Evolutionary conservation across 2,113 vertebrate genomes (phyloP).

Genomic region (Eurypyga helias): DNA sequence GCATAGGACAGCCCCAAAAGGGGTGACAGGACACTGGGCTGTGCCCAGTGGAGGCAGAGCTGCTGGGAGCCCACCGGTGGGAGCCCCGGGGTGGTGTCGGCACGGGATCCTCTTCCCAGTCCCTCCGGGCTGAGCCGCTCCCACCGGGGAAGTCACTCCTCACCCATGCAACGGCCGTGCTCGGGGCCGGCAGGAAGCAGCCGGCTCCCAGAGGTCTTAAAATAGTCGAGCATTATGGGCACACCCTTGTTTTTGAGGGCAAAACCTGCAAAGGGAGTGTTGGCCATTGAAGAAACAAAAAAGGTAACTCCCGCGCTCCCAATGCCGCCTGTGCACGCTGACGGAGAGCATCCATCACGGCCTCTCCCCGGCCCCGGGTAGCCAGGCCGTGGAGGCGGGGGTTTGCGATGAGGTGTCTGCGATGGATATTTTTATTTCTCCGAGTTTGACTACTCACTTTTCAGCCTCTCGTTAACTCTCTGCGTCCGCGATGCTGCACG

Average conservation of each 20-base stretch:
- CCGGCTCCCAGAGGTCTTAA: background rate
- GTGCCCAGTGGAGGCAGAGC: background rate
- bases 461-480: background rate
- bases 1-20: rapidly evolving
- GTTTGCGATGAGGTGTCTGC: background rate
- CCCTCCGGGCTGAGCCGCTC: rapidly evolving
- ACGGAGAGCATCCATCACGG: rapidly evolving
- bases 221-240: slow-evolving; percentile 15
- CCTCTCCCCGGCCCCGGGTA: rapidly evolving
- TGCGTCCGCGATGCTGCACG: rapidly evolving
- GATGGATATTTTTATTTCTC: background rate
- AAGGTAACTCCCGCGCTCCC: background rate
- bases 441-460: background rate
- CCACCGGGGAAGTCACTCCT: rapidly evolving
- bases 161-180: background rate
- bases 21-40: background rate
- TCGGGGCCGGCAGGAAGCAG: background rate
- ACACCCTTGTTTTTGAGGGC: slow-evolving; percentile 42
- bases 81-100: rapidly evolving
- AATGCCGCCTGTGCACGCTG: rapidly evolving
- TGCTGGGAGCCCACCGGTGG: background rate
- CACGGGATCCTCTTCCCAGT: rapidly evolving
- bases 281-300: background rate
- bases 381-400: rapidly evolving
- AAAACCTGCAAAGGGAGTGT: slow-evolving; percentile 6